Base-by-base conservation (phyloP, 1,140 invertebrate species). In the Phocides pigmalion region DNA sequence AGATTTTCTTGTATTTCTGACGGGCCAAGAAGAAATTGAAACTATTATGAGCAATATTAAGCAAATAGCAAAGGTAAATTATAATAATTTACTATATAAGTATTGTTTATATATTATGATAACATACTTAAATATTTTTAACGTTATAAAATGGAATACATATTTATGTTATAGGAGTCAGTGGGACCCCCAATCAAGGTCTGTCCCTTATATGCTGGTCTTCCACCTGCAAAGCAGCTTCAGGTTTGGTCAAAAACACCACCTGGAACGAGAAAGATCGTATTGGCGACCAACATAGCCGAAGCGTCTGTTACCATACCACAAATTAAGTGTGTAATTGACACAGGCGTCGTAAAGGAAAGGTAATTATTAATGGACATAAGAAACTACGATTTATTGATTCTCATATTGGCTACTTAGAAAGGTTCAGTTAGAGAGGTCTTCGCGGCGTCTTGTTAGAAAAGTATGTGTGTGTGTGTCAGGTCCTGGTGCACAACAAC, bases 11-110 rank as follows among this genome's bases (percentile, higher is more conserved):
- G 96, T 99, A n/a, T 99, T 99, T 92, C 92, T 99, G 44, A 99
- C 98, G 64, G 99, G 99, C 2, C 98, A 99, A 93, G 98, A 99
- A 88, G 99, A 99, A 94, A 99, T 99, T 72, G 98, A 99, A 92
- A 94, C 95, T 2, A 94, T 97, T 61, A 96, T 95, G 35, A 91
- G 94, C 61, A 95, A 95, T 79, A 96, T 98, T 1, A 93, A 94
- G 72, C 93, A 96, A 74, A 94, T 97, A 59, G 93, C 94, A 3
- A 96, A 95, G 85, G 95, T 47, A 42, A 28, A 4, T 68, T 44
- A 35, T 19, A n/a, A 42, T 35, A n/a, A 42, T 35, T 59, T 16
- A 44, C 15, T 32, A 19, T 50, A 6, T 20, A 41, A 56, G 3
- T 39, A 14, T 14, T 46, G 11, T 15, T 22, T 22, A 46, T 22